Percentiles rank a stretch among this genome's conserved stretches.
These are phyloP conservation scores for Augochlora pura DNA, from an alignment of 1,140 invertebrate species.

Conservation along the genomic window DNA sequence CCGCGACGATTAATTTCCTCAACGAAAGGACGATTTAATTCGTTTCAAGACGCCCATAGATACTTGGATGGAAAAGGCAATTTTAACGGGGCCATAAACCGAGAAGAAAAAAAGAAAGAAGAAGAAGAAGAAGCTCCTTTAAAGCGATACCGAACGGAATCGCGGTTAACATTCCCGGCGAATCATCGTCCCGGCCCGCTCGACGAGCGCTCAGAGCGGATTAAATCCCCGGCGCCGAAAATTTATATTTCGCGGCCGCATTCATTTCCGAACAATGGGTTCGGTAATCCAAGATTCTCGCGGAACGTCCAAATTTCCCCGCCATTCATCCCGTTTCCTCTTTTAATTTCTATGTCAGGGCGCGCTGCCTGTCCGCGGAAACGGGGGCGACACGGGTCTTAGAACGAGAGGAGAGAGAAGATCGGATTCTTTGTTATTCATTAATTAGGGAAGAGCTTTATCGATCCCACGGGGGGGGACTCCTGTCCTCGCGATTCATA, in stretches of 20 bases:
- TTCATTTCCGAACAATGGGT: slow-evolving; percentile 9
- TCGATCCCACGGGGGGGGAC: no score
- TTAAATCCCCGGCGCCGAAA: background rate
- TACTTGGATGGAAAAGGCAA: no score
- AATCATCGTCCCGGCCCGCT: background rate
- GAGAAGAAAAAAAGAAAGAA: no score
- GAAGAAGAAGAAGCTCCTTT: background rate
- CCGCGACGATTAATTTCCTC: no score
- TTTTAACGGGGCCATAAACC: no score
- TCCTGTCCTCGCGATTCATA: no score
- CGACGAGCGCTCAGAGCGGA: background rate
- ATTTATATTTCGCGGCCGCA: background rate
- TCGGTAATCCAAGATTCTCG: background rate
- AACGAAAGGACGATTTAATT: no score
- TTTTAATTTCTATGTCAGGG: slow-evolving; percentile 13
- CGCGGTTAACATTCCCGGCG: background rate
- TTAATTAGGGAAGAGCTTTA: no score
- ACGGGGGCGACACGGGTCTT: background rate
- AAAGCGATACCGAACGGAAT: no score
- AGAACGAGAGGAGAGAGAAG: background rate
- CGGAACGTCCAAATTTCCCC: slow-evolving; percentile 12
- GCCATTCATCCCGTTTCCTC: background rate
- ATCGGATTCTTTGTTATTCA: no score
- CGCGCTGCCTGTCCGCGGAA: background rate
- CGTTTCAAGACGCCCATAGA: no score